These are phyloP conservation scores for Conus betulinus DNA, from an alignment of 1,140 invertebrate genomes.

Conservation along the genomic window DNA sequence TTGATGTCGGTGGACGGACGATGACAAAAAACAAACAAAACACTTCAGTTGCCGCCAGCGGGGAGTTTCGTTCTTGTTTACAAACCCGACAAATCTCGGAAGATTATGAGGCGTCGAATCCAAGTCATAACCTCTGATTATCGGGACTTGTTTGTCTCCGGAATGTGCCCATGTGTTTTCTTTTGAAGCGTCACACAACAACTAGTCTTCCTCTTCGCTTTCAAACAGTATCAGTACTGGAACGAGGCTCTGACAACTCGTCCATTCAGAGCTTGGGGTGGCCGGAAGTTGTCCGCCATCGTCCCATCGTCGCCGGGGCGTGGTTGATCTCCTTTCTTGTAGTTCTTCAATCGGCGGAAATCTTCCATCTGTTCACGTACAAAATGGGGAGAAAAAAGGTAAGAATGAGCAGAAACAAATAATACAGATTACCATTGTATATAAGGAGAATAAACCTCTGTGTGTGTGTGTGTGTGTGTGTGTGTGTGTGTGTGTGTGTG, in stretches of 20 bases:
- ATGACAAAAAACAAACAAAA: too few relatives aligned
- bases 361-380: conserved; percentile 80
- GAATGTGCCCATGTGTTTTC: background rate
- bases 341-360: conserved; percentile 87
- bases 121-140: too few relatives aligned
- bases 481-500: too few relatives aligned
- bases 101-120: too few relatives aligned
- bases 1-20: too few relatives aligned
- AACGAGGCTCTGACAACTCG: conserved; percentile 81
- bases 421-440: too few relatives aligned
- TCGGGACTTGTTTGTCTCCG: background rate
- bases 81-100: too few relatives aligned
- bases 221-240: conserved; percentile 44
- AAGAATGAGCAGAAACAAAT: too few relatives aligned
- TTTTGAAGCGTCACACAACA: background rate
- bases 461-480: too few relatives aligned
- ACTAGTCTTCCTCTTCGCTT: background rate
- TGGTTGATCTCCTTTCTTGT: conserved; percentile 83
- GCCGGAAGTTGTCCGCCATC: conserved; percentile 92
- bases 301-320: conserved; percentile 87
- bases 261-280: conserved; percentile 89
- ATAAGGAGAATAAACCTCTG: too few relatives aligned
- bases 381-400: background rate
- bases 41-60: too few relatives aligned
- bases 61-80: too few relatives aligned